phyloP scores from a whole-genome alignment of 2,888 invertebrate species.

The Drosophila maculinotata region DNA sequence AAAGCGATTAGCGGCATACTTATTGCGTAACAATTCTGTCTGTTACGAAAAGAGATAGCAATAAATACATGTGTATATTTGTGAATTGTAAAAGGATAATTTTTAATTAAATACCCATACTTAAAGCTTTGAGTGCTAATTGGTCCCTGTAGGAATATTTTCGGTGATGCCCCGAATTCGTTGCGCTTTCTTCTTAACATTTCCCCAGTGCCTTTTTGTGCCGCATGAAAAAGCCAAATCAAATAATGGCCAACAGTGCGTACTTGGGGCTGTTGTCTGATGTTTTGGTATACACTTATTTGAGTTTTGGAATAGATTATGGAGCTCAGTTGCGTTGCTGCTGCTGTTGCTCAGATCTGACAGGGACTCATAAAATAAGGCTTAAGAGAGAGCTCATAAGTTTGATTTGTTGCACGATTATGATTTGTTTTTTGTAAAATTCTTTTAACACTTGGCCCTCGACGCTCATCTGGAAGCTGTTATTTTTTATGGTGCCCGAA shows the following conservation, averaged over 20 bases:
- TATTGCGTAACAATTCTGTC: too few relatives aligned
- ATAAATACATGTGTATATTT: too few relatives aligned
- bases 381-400: conserved; percentile 37
- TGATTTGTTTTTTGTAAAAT: conserved; percentile 65
- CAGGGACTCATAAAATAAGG: conserved; percentile 56
- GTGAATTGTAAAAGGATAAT: too few relatives aligned
- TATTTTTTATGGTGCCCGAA: conserved; percentile 35
- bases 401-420: conserved; percentile 72
- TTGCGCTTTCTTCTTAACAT: conserved; percentile 34
- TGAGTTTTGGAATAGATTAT: conserved; percentile 46
- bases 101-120: too few relatives aligned
- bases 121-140: not conserved
- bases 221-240: conserved; percentile 51
- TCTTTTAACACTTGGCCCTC: conserved; percentile 30
- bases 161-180: conserved; percentile 7
- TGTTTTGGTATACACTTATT: conserved; percentile 21
- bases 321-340: conserved; percentile 21
- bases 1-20: conserved; percentile 13
- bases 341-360: conserved; percentile 33
- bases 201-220: conserved; percentile 41
- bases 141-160: conserved; percentile 4
- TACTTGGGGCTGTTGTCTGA: conserved; percentile 8
- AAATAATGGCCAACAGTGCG: conserved; percentile 63
- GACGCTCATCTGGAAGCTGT: conserved; percentile 1
- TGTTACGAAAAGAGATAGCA: too few relatives aligned